Conservation (phyloP, 2,888 invertebrate genomes). For the Polymixis lichenea region DNA sequence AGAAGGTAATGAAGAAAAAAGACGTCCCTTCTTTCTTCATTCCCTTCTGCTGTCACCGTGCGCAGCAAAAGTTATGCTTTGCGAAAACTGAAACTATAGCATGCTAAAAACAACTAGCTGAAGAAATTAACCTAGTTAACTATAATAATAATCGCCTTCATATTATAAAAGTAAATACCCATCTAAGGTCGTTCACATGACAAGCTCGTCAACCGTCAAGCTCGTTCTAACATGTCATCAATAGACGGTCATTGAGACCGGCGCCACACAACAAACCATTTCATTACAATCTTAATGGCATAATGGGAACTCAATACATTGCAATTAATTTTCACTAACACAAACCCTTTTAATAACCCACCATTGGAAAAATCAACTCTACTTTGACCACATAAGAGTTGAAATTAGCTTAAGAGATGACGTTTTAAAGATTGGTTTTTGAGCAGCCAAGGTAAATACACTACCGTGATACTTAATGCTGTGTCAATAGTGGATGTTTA, state of each 20-base stretch:
- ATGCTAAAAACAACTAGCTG: background rate
- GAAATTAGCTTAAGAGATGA: background rate
- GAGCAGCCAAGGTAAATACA: conserved; percentile 67
- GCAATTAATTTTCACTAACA: conserved; percentile 66
- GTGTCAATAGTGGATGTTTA: conserved; percentile 73
- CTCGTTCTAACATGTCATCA: conserved; percentile 27
- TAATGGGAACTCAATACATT: conserved; percentile 67
- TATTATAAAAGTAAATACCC: conserved; percentile 24
- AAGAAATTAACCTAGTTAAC: background rate
- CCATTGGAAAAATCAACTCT: conserved; percentile 18
- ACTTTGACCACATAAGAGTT: background rate
- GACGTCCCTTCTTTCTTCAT: no score
- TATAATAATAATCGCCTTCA: background rate
- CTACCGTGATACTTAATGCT: conserved; percentile 78
- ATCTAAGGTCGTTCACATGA: conserved; percentile 36
- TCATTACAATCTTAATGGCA: conserved; percentile 61
- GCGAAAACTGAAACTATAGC: background rate
- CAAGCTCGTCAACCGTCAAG: conserved; percentile 15
- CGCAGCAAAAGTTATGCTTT: no score
- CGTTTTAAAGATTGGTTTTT: conserved; percentile 58
- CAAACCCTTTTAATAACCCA: conserved; percentile 56
- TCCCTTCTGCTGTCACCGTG: no score
- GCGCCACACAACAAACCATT: conserved; percentile 60
- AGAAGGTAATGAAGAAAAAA: no score
- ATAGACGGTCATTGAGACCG: conserved; percentile 46